These are phyloP conservation scores for Cyanoderma ruficeps DNA, from an alignment of 2,113 vertebrate species.

Conservation along the genomic window DNA sequence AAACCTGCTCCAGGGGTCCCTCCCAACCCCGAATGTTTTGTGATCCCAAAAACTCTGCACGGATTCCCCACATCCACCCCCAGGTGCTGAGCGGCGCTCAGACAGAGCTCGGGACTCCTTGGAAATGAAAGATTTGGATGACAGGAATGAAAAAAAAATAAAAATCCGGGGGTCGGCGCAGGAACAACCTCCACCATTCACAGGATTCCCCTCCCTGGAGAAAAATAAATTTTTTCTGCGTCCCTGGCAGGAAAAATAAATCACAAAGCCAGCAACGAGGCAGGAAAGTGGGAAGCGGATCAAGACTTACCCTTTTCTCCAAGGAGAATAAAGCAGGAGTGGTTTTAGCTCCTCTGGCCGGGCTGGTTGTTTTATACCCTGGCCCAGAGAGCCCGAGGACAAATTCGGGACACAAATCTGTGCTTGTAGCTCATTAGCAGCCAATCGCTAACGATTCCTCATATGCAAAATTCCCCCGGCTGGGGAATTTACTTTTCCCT, in stretches of 20 bases:
- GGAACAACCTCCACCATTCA: neutral
- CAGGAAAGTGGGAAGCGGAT: neutral
- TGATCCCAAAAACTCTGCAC: neutral
- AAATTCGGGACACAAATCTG: neutral
- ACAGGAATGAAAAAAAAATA: neutral
- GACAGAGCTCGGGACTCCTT: neutral
- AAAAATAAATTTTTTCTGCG: neutral
- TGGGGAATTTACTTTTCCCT: neutral
- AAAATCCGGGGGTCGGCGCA: rapidly evolving
- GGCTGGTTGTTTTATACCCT: slow-evolving; percentile 42
- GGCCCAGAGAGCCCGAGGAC: neutral
- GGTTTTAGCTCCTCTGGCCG: neutral
- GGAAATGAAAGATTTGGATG: rapidly evolving
- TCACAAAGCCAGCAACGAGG: rapidly evolving
- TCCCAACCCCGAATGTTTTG: neutral
- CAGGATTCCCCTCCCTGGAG: neutral
- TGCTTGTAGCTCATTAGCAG: neutral
- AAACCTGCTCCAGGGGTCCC: neutral
- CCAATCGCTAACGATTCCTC: neutral
- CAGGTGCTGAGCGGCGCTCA: neutral
- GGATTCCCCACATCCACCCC: neutral
- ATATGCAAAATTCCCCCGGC: slow-evolving; percentile 21
- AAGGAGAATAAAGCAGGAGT: neutral
- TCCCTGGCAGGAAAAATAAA: neutral
- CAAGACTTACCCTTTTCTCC: slow-evolving; percentile 18